A percentile compares a stretch with the other conserved stretches of the same genome.
Conservation (phyloP, 2,888 invertebrate species). For the Cremastinae sp. region DNA sequence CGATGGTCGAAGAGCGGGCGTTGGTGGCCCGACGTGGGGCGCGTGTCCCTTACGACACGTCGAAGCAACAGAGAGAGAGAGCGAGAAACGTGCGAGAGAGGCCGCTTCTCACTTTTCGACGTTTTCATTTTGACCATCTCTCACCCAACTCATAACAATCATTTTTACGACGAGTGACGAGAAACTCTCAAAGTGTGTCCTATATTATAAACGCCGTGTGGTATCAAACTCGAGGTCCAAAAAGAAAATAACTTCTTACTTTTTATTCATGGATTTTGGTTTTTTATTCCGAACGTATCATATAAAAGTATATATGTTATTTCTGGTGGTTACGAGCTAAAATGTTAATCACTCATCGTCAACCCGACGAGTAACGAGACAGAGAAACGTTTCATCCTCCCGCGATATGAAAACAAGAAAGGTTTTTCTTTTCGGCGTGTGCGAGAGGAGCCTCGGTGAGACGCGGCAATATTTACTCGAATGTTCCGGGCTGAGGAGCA, state of each 20-base stretch:
- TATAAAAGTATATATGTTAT: constrained; percentile 33
- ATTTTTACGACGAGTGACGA: constrained; percentile 24
- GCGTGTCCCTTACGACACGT: constrained; percentile 79
- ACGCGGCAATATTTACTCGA: constrained; percentile 50
- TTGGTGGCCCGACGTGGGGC: constrained; percentile 72
- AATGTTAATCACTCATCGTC: constrained; percentile 53
- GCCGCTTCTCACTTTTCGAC: constrained; percentile 38
- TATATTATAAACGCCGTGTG: no score
- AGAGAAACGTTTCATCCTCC: constrained; percentile 45
- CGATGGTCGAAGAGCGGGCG: constrained; percentile 37
- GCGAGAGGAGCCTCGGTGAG: constrained; percentile 11
- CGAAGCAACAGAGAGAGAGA: constrained; percentile 67
- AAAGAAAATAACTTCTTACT: no score
- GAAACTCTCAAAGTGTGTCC: no score
- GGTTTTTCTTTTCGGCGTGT: constrained; percentile 41
- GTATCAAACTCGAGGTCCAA: no score
- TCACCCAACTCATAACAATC: constrained; percentile 44
- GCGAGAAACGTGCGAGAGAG: constrained; percentile 18
- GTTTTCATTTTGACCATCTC: constrained; percentile 37
- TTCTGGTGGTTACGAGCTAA: constrained; percentile 21
- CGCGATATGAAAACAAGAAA: constrained; percentile 51
- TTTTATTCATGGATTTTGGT: no score
- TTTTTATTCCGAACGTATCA: no score
- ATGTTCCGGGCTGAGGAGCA: constrained; percentile 40
- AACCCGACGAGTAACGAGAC: constrained; percentile 19